Evolutionary conservation across 2,888 invertebrate genomes (phyloP).

Genomic region (Notodonta dromedarius): DNA sequence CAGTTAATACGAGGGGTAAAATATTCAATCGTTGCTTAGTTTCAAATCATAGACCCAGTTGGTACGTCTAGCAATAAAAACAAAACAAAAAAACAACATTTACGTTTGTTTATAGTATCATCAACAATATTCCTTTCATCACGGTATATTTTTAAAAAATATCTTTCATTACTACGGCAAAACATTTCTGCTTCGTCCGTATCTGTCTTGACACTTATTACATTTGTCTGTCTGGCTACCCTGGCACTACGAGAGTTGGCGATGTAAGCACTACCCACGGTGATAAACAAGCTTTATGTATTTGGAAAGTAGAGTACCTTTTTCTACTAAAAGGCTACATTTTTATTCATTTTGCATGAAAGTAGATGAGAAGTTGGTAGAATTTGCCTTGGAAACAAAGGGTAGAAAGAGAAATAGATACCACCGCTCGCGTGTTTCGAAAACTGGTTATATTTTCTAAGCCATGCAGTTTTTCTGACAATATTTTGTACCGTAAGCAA

Average conservation of each 20-base stretch:
- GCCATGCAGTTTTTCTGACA: too few relatives aligned
- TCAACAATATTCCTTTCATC: not conserved
- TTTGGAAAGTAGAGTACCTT: not conserved
- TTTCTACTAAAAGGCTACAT: not conserved
- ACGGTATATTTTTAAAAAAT: not conserved
- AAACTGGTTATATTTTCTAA: too few relatives aligned
- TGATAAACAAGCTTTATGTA: slow-evolving; percentile 2
- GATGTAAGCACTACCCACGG: slow-evolving; percentile 3
- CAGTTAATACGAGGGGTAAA: too few relatives aligned
- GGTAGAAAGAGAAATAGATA: too few relatives aligned
- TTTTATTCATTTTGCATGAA: not conserved
- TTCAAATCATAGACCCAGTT: too few relatives aligned
- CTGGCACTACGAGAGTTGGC: not conserved
- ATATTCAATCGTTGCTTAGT: too few relatives aligned
- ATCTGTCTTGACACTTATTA: slow-evolving; percentile 11
- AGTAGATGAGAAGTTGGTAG: not conserved
- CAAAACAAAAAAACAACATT: too few relatives aligned
- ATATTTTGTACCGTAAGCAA: too few relatives aligned
- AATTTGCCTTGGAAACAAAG: too few relatives aligned
- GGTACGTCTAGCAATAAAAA: too few relatives aligned
- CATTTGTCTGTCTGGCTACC: slow-evolving; percentile 14
- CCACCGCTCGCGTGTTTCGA: too few relatives aligned
- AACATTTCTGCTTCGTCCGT: slow-evolving; percentile 13
- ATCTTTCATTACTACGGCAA: not conserved
- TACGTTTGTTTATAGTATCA: too few relatives aligned